A percentile compares a stretch with the other conserved stretches of the same genome.
These are phyloP conservation scores for Scaptomyza pallida DNA, from an alignment of 1,140 invertebrate species.

Conservation along the genomic window DNA sequence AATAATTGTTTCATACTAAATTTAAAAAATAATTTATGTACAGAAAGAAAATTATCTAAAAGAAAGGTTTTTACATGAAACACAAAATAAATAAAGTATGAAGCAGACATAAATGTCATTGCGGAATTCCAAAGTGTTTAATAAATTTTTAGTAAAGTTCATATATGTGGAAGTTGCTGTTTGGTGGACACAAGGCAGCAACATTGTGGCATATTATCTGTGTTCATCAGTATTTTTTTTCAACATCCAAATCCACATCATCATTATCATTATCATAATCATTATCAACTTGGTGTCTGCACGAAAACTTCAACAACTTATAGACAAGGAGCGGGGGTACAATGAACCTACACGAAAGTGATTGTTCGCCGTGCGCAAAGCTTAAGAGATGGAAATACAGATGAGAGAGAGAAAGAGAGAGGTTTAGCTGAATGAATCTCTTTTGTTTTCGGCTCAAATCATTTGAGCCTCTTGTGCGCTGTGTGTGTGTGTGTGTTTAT, in stretches of 20 bases:
- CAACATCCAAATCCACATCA: conserved; percentile 12
- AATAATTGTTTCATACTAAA: too few relatives aligned
- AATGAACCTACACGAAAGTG: conserved; percentile 69
- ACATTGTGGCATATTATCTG: conserved; percentile 56
- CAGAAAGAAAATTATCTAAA: background rate
- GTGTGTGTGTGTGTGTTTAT: too few relatives aligned
- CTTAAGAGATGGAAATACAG: conserved; percentile 30
- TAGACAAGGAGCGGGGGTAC: conserved; percentile 30
- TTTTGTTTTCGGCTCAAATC: conserved; percentile 39
- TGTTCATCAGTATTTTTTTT: conserved; percentile 52
- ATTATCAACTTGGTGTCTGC: conserved; percentile 53
- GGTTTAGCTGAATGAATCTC: conserved; percentile 44
- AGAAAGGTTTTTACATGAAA: background rate
- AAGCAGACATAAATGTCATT: background rate
- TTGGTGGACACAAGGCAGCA: conserved; percentile 36
- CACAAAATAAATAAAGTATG: background rate
- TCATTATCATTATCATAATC: conserved; percentile 40
- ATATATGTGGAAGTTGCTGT: conserved; percentile 12
- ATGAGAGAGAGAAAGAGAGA: conserved; percentile 16
- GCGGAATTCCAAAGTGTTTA: background rate
- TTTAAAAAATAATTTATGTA: background rate
- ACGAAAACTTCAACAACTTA: conserved; percentile 52
- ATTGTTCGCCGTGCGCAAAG: conserved; percentile 48
- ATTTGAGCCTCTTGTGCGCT: background rate
- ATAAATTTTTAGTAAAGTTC: background rate